Conservation (phyloP, 2,888 invertebrate genomes). For the Eupithecia tripunctaria region DNA sequence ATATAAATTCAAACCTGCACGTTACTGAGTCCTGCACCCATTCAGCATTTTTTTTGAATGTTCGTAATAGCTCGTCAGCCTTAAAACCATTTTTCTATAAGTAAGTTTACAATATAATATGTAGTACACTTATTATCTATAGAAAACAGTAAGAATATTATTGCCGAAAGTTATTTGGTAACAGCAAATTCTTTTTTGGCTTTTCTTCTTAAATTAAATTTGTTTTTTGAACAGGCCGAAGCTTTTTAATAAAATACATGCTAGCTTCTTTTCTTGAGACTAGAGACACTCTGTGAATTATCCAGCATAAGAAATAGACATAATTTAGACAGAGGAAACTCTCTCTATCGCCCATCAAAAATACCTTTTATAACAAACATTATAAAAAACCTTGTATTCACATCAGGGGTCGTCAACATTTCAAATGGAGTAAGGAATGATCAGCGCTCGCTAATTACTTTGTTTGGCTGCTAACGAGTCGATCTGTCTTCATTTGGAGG, state of each 20-base stretch:
- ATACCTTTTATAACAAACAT: not conserved
- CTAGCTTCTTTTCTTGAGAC: no score
- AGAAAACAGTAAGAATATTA: not conserved
- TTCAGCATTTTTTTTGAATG: not conserved
- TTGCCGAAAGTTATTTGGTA: not conserved
- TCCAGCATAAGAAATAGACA: not conserved
- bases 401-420: not conserved
- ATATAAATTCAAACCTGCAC: not conserved
- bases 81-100: no score
- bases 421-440: slow-evolving; percentile 17
- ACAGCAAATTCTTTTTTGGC: not conserved
- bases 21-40: not conserved
- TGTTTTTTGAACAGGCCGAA: no score
- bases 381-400: not conserved
- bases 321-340: not conserved
- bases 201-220: no score
- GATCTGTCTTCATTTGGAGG: slow-evolving; percentile 53
- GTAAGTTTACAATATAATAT: no score
- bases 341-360: not conserved
- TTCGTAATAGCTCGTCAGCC: no score
- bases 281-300: no score
- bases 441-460: slow-evolving; percentile 51
- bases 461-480: slow-evolving; percentile 50
- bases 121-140: no score
- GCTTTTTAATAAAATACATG: no score